Base-by-base conservation (phyloP, 2,113 vertebrate species). In the Lophotis ruficrista region DNA sequence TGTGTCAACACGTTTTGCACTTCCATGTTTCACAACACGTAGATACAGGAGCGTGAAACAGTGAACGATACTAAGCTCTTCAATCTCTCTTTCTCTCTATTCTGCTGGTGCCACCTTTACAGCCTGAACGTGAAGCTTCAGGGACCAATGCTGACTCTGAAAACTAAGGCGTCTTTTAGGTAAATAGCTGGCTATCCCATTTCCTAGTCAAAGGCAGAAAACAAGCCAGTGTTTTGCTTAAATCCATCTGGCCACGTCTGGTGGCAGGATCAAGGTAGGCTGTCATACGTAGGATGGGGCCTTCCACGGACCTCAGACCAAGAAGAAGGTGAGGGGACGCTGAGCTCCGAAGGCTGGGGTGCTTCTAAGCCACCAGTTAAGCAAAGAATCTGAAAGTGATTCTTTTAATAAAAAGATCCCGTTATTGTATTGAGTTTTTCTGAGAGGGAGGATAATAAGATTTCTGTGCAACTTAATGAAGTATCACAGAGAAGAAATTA, bases 401-500 rank as follows among this genome's bases (percentile, higher is more conserved):
- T 90, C 27, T 37, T 92, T 62, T n/a, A 76, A 57, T 91, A 41
- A 79, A 79, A 96, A 79, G 65, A 83, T 87, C 2, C 53, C 65
- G 57, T 68, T 96, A 94, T 51, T 83, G 25, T 79, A 96, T 72
- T 82, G 86, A 93, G n/a, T 92, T 95, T 89, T 76, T 84, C 54
- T n/a, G 69, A 65, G 50, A 64, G 12, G 28, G 10, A 48, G 4
- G 61, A 85, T 94, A 89, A 92, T 89, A 68, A 92, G 58, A 76
- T 75, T 96, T 91, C 77, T 94, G 69, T 84, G 41, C 21, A 47
- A 76, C 61, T 84, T 91, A 96, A 91, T 90, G 91, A 95, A 91
- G 65, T 91, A 76, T 93, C 70, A 90, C 73, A 87, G 51, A 89
- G 84, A 94, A 94, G 64, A 94, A 95, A 92, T 93, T 91, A 57